A percentile compares a stretch with the other conserved stretches of the same genome.
phyloP scores from a whole-genome alignment of 1,140 invertebrate species.

The Atta cephalotes region DNA sequence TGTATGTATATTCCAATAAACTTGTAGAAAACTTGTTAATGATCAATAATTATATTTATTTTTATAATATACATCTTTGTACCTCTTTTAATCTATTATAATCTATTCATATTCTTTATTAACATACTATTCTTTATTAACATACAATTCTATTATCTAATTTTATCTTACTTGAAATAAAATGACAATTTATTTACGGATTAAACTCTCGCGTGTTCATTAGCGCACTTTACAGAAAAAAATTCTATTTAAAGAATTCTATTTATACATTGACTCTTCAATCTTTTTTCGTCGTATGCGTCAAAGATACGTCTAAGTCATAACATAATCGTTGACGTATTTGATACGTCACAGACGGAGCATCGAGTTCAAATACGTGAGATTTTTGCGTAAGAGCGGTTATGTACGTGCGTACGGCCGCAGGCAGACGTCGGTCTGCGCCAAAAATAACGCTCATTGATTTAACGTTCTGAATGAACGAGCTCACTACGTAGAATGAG shows the following conservation, averaged over 20 bases:
- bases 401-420: slow-evolving; percentile 22
- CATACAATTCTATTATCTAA: neutral
- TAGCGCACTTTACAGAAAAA: neutral
- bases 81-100: neutral
- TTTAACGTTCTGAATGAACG: slow-evolving; percentile 77
- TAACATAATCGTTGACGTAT: slow-evolving; percentile 13
- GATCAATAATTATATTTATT: neutral
- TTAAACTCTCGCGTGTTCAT: neutral
- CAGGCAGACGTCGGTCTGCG: slow-evolving; percentile 54
- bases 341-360: slow-evolving; percentile 15
- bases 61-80: neutral
- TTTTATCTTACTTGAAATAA: neutral
- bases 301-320: slow-evolving; percentile 12
- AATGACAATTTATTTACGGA: neutral
- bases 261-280: neutral
- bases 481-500: slow-evolving; percentile 61
- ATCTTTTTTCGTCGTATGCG: slow-evolving; percentile 5
- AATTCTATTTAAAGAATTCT: neutral
- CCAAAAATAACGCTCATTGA: slow-evolving; percentile 81
- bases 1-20: neutral
- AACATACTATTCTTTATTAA: neutral
- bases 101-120: neutral
- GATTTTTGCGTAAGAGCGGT: slow-evolving; percentile 31
- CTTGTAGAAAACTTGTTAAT: neutral
- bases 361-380: neutral